Conservation (phyloP, 2,797 vertebrate species). For the Gila robusta region DNA sequence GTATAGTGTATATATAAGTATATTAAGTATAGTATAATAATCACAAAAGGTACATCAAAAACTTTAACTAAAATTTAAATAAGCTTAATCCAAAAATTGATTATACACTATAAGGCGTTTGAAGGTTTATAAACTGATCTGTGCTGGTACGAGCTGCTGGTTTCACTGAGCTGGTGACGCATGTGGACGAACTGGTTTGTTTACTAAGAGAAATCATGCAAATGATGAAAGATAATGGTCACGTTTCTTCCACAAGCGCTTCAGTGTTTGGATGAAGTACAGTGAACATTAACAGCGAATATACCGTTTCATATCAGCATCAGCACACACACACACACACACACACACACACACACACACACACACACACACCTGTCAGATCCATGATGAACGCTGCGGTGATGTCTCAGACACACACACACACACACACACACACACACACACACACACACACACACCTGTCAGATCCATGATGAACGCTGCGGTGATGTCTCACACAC, state of each 20-base stretch:
- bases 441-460: too few relatives aligned
- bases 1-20: too few relatives aligned
- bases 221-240: not conserved
- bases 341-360: too few relatives aligned
- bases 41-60: not conserved
- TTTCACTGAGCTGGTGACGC: not conserved
- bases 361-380: constrained; percentile 7
- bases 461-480: too few relatives aligned
- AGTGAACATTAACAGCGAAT: constrained; percentile 27
- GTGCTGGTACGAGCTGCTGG: not conserved
- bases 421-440: too few relatives aligned
- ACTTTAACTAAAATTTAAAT: not conserved
- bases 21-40: too few relatives aligned
- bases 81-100: not conserved
- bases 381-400: too few relatives aligned
- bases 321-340: constrained; percentile 16
- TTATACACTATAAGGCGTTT: not conserved
- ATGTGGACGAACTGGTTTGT: constrained; percentile 46
- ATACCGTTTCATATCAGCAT: constrained; percentile 12
- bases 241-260: not conserved
- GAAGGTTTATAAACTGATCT: not conserved
- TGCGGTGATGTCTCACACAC: too few relatives aligned
- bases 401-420: too few relatives aligned
- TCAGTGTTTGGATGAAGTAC: not conserved
- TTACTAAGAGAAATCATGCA: constrained; percentile 16